Evolutionary conservation across 2,888 invertebrate species (phyloP).

Genomic region (Bruchidius siliquastri): DNA sequence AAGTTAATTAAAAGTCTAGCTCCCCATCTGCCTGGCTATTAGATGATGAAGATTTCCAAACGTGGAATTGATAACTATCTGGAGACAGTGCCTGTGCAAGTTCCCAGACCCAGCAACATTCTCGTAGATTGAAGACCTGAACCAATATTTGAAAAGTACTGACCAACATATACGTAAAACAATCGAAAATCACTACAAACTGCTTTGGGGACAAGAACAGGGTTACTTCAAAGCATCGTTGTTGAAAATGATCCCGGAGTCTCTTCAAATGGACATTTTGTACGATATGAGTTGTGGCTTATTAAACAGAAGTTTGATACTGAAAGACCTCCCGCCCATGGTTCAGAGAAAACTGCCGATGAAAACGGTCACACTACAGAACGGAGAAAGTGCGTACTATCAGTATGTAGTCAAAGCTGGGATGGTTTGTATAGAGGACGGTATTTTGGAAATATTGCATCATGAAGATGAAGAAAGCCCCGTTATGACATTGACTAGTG

Average conservation of each 20-base stretch:
- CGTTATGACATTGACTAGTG: conserved; percentile 50
- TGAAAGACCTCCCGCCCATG: conserved; percentile 52
- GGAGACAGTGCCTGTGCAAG: no score
- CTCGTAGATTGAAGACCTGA: background rate
- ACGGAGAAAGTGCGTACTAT: conserved; percentile 52
- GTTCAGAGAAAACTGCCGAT: conserved; percentile 52
- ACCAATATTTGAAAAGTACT: background rate
- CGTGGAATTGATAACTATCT: no score
- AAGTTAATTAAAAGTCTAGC: no score
- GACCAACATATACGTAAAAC: background rate
- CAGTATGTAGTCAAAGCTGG: conserved; percentile 52
- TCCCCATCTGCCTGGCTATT: no score
- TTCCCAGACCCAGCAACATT: background rate
- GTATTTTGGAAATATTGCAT: conserved; percentile 52
- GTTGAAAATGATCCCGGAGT: conserved; percentile 47
- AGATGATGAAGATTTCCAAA: no score
- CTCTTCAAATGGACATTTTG: conserved; percentile 52
- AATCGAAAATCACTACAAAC: conserved; percentile 49
- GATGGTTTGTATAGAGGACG: conserved; percentile 54
- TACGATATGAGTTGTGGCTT: conserved; percentile 53
- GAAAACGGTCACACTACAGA: conserved; percentile 53
- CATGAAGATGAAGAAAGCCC: conserved; percentile 55
- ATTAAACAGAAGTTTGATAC: conserved; percentile 51
- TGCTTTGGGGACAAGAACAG: conserved; percentile 53
- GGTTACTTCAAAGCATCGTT: conserved; percentile 50